phyloP scores from a whole-genome alignment of 2,113 vertebrate genomes.

The Spilogale gracilis region DNA sequence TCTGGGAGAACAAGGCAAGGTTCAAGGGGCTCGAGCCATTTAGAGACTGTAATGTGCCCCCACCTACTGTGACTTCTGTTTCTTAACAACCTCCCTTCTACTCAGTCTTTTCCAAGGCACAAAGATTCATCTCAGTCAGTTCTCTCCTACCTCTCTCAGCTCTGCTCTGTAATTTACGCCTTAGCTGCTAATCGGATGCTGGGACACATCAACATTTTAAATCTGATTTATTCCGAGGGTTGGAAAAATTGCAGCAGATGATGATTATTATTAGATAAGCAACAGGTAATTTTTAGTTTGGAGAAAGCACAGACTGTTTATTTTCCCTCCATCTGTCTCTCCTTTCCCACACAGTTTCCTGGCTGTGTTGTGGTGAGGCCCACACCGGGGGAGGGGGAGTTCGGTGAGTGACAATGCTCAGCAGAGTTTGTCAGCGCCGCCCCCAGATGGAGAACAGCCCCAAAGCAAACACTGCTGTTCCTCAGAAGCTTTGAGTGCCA shows the following conservation, averaged over 20 bases:
- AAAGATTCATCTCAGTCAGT: not conserved
- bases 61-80: fast-evolving
- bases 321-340: slow-evolving; percentile 71
- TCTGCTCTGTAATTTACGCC: slow-evolving; percentile 62
- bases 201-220: slow-evolving; percentile 63
- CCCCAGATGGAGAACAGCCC: not conserved
- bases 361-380: slow-evolving; percentile 20
- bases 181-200: slow-evolving; percentile 61
- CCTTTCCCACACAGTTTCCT: slow-evolving; percentile 17
- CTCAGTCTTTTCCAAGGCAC: not conserved
- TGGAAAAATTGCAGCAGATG: slow-evolving; percentile 58
- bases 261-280: slow-evolving; percentile 67
- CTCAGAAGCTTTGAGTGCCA: not conserved
- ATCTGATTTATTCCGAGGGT: slow-evolving; percentile 66
- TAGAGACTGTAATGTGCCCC: not conserved
- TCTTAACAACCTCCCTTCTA: not conserved
- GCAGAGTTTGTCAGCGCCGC: not conserved
- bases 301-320: slow-evolving; percentile 71
- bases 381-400: not conserved
- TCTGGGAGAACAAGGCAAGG: not conserved
- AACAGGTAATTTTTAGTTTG: slow-evolving; percentile 66
- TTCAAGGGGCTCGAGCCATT: not conserved
- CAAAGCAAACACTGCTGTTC: not conserved
- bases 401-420: not conserved
- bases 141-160: slow-evolving; percentile 6